phyloP scores from a whole-genome alignment of 1,140 invertebrate species.

The Ceratosolen solmsi region DNA sequence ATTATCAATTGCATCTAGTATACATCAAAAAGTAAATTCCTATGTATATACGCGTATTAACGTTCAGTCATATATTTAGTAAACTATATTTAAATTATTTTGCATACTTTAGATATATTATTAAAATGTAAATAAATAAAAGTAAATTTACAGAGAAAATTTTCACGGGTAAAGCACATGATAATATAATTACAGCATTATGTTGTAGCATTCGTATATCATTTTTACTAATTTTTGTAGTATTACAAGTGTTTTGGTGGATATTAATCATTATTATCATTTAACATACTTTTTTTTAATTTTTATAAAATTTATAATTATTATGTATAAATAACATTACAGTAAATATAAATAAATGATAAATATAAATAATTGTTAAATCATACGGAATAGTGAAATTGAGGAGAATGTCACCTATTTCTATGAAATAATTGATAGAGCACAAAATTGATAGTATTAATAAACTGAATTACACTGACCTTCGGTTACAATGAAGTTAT shows the following conservation, averaged over 20 bases:
- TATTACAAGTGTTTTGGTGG: background rate
- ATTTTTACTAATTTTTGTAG: constrained; percentile 15
- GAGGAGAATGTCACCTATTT: no score
- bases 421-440: no score
- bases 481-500: no score
- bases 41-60: background rate
- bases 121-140: constrained; percentile 6
- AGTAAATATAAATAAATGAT: no score
- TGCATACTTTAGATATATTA: background rate
- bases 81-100: background rate
- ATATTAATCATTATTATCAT: constrained; percentile 9
- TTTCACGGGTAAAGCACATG: background rate
- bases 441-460: no score
- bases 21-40: background rate
- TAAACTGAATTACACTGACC: no score
- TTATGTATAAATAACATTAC: no score
- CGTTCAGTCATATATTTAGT: background rate
- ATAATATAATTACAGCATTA: constrained; percentile 11
- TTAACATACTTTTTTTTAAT: background rate
- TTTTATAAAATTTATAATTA: background rate
- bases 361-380: no score
- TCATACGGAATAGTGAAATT: no score
- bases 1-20: background rate
- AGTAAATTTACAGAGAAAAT: background rate
- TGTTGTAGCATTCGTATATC: background rate